Evolutionary conservation across 2,888 invertebrate genomes (phyloP), one percentile per base, ranked within the genome.

Genomic region (Drosophila borborema): DNA sequence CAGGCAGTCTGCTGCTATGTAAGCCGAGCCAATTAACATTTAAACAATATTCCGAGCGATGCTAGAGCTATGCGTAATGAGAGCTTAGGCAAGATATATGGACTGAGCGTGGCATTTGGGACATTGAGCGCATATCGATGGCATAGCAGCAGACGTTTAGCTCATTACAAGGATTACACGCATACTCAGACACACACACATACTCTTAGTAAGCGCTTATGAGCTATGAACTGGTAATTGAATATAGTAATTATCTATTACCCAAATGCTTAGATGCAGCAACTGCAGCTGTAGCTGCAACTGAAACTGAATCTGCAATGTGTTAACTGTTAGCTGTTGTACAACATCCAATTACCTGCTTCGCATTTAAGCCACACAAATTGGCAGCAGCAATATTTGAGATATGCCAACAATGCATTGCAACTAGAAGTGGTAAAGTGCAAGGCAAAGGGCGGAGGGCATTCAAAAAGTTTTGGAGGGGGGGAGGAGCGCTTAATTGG

Each of bases 201-300:
- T 9, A 18, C 16, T 18, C 10, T 18, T 34, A 3, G 38, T 46
- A 54, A 55, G 23, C 43, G 58, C 56, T 16, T 10, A 48, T 80
- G 66, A 80, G 69, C 82, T 82, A 87, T 82, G 82, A 80, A 75
- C 63, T 64, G 80, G 82, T 81, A 82, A 86, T 86, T 87, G 85
- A 89, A 86, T 84, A 56, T 64, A n/a, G 69, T 69, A 72, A 86
- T 86, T 86, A 88, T 75, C 65, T 66, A 56, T 67, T 34, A 43
- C 38, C 55, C n/a, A 63, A 58, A 62, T 61, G 51, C 53, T 51
- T 62, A 45, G 66, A 74, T 69, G 23, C 41, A 36, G 34, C 38
- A 18, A 31, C 31, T n/a, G 20, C 54, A 28, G 40, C 31, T n/a
- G 20, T 49, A 28, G 40, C 31, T 36, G 12, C 4, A 18, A 18